Evolutionary conservation across 2,888 invertebrate genomes (phyloP).

Genomic region (Diplazon laetatorius): DNA sequence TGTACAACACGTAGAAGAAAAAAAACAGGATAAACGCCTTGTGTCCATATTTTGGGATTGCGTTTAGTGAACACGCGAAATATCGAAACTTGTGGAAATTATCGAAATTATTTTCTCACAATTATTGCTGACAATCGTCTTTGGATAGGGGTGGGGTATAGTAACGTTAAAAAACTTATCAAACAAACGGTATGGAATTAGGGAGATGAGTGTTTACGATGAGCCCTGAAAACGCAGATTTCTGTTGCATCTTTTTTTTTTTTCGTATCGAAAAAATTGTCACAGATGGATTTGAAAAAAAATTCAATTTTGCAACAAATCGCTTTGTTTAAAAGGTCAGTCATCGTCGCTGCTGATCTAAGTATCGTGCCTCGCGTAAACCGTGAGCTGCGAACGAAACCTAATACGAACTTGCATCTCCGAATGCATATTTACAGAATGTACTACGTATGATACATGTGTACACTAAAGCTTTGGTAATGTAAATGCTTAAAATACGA

Average conservation of each 20-base stretch:
- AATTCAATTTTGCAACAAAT: background rate
- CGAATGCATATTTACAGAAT: constrained; percentile 20
- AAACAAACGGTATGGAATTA: constrained; percentile 39
- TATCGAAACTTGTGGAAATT: too few species aligned
- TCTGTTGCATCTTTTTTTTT: background rate
- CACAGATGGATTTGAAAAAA: background rate
- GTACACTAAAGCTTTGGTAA: constrained; percentile 60
- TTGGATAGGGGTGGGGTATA: constrained; percentile 2
- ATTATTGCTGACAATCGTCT: constrained; percentile 20
- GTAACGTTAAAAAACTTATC: constrained; percentile 17
- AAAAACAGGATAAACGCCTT: background rate
- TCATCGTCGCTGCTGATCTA: too few species aligned
- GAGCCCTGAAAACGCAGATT: constrained; percentile 4
- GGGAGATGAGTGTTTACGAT: constrained; percentile 12
- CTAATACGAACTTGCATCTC: background rate
- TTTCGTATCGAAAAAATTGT: background rate
- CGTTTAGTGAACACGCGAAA: too few species aligned
- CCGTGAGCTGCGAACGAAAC: background rate
- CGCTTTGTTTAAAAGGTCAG: too few species aligned
- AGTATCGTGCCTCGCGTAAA: too few species aligned
- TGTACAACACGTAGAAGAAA: constrained; percentile 6
- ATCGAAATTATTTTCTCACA: background rate
- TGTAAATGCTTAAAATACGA: constrained; percentile 38
- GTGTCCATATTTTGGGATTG: too few species aligned
- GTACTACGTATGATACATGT: constrained; percentile 33